These are phyloP conservation scores for Cydia splendana DNA, from an alignment of 1,140 invertebrate genomes.

Conservation along the genomic window DNA sequence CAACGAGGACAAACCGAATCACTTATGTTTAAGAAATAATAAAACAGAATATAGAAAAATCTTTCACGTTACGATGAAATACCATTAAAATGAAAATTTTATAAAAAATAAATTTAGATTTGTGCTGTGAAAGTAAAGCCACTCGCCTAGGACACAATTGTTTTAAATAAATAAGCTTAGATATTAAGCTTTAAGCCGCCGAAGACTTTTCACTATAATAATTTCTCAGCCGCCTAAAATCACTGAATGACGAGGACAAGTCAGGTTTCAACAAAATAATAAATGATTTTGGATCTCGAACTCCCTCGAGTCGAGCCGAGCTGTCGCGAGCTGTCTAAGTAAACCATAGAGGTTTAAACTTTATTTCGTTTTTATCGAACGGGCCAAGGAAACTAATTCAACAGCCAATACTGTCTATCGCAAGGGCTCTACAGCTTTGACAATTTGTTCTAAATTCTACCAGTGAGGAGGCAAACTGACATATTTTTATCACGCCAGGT, in stretches of 20 bases:
- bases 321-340: slow-evolving; percentile 7
- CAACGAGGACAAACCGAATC: slow-evolving; percentile 48
- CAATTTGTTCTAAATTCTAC: no score
- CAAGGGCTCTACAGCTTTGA: not conserved
- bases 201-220: slow-evolving; percentile 16
- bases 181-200: not conserved
- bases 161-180: not conserved
- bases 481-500: no score
- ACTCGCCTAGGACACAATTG: slow-evolving; percentile 13
- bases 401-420: not conserved
- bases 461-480: no score
- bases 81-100: not conserved
- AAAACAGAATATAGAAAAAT: slow-evolving; percentile 42
- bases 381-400: not conserved
- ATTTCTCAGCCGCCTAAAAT: slow-evolving; percentile 9
- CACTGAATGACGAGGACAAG: slow-evolving; percentile 14
- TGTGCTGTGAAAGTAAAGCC: slow-evolving; percentile 31
- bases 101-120: slow-evolving; percentile 12
- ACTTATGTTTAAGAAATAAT: slow-evolving; percentile 42
- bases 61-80: not conserved
- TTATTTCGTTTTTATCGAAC: not conserved
- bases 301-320: slow-evolving; percentile 18
- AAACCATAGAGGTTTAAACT: not conserved
- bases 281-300: slow-evolving; percentile 16
- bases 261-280: slow-evolving; percentile 29